Evolutionary conservation across 2,888 invertebrate genomes (phyloP).

Genomic region (Calameuta pallipes): DNA sequence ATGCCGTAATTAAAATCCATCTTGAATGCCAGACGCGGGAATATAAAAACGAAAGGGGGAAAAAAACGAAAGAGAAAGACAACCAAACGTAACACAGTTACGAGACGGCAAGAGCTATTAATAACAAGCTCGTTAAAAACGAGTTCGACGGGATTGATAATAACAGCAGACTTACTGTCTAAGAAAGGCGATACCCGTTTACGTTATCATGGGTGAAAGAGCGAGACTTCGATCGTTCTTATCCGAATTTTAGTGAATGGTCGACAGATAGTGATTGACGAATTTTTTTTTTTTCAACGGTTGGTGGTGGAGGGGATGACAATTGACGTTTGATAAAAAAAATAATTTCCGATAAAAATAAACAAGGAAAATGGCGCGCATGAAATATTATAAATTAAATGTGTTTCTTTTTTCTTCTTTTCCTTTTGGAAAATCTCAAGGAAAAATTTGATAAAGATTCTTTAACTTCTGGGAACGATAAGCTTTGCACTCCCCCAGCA

Average conservation of each 20-base stretch:
- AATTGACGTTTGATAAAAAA: no score
- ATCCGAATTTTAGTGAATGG: neutral
- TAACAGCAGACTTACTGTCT: conserved; percentile 3
- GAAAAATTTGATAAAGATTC: no score
- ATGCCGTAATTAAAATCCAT: no score
- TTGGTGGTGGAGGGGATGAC: no score
- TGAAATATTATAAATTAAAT: no score
- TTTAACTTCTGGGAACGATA: conserved; percentile 3
- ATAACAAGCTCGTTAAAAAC: neutral
- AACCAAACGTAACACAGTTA: neutral
- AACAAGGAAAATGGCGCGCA: no score
- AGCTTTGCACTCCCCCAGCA: neutral
- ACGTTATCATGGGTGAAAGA: neutral
- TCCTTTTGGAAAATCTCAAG: no score
- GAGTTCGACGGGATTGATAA: neutral
- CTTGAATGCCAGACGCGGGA: neutral
- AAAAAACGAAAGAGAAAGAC: no score
- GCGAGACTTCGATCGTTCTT: neutral
- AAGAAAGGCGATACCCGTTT: neutral
- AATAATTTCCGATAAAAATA: no score
- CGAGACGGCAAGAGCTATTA: no score
- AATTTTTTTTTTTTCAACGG: neutral
- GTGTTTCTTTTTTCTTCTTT: no score
- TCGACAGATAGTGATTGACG: neutral
- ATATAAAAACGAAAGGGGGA: neutral